phyloP scores from a whole-genome alignment of 2,113 vertebrate species.

The Tetraodon nigroviridis region DNA sequence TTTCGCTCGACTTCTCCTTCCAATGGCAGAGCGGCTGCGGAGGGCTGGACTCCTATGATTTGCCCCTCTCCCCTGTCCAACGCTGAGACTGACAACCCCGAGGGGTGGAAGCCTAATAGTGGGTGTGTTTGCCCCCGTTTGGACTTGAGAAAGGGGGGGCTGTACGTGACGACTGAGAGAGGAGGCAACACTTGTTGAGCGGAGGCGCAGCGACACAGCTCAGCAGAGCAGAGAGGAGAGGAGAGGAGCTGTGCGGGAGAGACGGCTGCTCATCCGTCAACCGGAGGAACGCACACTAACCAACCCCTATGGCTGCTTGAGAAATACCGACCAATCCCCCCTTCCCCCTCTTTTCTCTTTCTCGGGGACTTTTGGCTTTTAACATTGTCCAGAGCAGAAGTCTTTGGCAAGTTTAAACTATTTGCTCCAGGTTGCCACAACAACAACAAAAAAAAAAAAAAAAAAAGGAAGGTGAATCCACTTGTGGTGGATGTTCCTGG shows the following conservation, averaged over 20 bases:
- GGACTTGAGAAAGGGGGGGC: constrained; percentile 54
- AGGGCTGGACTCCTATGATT: constrained; percentile 55
- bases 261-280: constrained; percentile 65
- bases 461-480: constrained; percentile 53
- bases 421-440: constrained; percentile 27
- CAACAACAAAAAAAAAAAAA: background rate
- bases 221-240: constrained; percentile 61
- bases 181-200: constrained; percentile 67
- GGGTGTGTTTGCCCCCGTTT: constrained; percentile 30
- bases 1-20: constrained; percentile 54
- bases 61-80: constrained; percentile 42
- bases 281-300: constrained; percentile 67
- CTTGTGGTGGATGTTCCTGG: constrained; percentile 69
- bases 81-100: constrained; percentile 65
- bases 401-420: constrained; percentile 45
- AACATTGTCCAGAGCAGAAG: constrained; percentile 58
- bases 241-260: constrained; percentile 65
- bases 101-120: constrained; percentile 9
- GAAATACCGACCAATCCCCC: constrained; percentile 62
- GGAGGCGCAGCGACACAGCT: constrained; percentile 57
- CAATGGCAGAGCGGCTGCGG: constrained; percentile 55
- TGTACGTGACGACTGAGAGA: constrained; percentile 64
- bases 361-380: constrained; percentile 65
- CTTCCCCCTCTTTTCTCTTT: constrained; percentile 49
- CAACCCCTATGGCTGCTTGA: constrained; percentile 77